A percentile compares a stretch with the other conserved stretches of the same genome.
Evolutionary conservation across 2,797 vertebrate genomes (phyloP).

Genomic region (Momotus momota): DNA sequence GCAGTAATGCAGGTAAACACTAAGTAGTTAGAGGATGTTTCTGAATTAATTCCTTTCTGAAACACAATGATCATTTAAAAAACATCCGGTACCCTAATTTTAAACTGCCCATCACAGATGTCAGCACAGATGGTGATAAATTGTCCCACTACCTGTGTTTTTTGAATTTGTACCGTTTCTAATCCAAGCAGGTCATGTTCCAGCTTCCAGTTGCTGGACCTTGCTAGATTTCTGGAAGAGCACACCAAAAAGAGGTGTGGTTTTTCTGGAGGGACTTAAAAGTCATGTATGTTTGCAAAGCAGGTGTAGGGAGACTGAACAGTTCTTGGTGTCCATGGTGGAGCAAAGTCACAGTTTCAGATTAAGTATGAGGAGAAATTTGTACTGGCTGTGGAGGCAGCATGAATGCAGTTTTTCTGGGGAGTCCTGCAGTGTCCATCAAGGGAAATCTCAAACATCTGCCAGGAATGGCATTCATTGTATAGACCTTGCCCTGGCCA

Average conservation of each 20-base stretch:
- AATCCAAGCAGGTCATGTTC: accelerated
- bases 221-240: not conserved
- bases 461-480: accelerated
- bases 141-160: not conserved
- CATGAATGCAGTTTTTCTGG: not conserved
- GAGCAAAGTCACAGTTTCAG: not conserved
- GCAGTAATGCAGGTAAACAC: not conserved
- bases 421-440: not conserved
- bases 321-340: not conserved
- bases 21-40: not conserved
- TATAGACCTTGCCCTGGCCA: not conserved
- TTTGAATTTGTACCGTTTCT: not conserved
- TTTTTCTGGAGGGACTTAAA: not conserved
- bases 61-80: not conserved
- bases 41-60: not conserved
- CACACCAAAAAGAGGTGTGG: not conserved
- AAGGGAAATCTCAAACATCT: not conserved
- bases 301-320: accelerated
- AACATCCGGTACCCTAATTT: not conserved
- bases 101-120: not conserved
- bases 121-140: not conserved
- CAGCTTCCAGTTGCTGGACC: not conserved
- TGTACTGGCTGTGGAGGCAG: not conserved
- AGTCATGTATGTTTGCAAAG: not conserved
- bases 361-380: not conserved